phyloP scores from a whole-genome alignment of 2,113 vertebrate species.

The Ictalurus punctatus region DNA sequence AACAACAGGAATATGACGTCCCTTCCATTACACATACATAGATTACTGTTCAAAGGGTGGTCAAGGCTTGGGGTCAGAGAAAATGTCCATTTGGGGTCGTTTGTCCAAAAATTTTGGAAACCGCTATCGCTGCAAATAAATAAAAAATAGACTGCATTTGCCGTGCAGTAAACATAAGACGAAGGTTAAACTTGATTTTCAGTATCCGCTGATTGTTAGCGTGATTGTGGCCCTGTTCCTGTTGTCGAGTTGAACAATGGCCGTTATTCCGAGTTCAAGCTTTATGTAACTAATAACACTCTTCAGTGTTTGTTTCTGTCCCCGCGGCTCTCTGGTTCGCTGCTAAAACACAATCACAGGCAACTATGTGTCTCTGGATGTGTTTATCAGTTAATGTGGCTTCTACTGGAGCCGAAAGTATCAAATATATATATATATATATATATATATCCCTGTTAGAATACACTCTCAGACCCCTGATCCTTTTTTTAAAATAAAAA shows the following conservation, averaged over 20 bases:
- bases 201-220: not conserved
- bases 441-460: not conserved
- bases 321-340: not conserved
- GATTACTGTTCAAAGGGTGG: no score
- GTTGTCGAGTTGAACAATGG: not conserved
- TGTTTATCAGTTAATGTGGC: not conserved
- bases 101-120: no score
- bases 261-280: not conserved
- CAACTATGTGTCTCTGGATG: not conserved
- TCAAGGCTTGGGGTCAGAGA: no score
- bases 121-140: no score
- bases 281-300: not conserved
- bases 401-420: not conserved
- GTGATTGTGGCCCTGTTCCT: not conserved
- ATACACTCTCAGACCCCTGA: not conserved
- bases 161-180: not conserved
- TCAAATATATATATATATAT: not conserved
- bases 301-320: not conserved
- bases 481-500: not conserved
- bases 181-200: not conserved
- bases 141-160: not conserved
- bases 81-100: no score
- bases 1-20: no score
- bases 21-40: no score
- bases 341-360: not conserved